Conservation (phyloP, 2,888 invertebrate genomes). For the Disparrhopalites patrizii region DNA sequence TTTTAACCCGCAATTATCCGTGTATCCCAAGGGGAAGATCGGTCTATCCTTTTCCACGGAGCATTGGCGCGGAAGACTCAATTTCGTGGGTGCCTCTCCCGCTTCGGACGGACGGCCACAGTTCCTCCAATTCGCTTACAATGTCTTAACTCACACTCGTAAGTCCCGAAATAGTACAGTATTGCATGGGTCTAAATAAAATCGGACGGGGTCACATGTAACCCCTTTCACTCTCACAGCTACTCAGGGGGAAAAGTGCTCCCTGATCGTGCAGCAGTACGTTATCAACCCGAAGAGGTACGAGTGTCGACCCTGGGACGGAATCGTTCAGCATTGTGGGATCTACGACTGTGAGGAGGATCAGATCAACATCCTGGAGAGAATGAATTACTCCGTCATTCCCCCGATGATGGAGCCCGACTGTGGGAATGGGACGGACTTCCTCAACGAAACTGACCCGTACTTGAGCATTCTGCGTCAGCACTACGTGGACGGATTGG, state of each 20-base stretch:
- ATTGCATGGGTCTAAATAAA: neutral
- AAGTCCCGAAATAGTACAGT: neutral
- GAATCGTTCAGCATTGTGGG: constrained; percentile 1
- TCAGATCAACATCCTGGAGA: neutral
- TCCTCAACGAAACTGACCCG: neutral
- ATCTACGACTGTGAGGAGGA: neutral
- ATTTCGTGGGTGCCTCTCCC: neutral
- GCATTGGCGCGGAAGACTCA: neutral
- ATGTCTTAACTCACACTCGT: neutral
- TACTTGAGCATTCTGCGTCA: neutral
- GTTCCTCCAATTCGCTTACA: constrained; percentile 4
- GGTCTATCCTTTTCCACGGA: constrained; percentile 6
- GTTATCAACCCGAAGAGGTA: neutral
- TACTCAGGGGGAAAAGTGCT: neutral
- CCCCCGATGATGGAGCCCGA: neutral
- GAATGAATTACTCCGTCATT: neutral
- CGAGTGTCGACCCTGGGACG: constrained; percentile 5
- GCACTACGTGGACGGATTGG: neutral
- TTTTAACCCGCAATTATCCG: constrained; percentile 3
- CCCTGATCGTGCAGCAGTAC: constrained; percentile 1
- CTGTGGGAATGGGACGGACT: neutral
- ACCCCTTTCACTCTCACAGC: too few species aligned
- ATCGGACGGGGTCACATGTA: neutral
- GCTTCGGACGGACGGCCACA: neutral
- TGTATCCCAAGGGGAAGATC: neutral